Conservation (phyloP, 2,113 vertebrate species). For the Oncorhynchus mykiss region DNA sequence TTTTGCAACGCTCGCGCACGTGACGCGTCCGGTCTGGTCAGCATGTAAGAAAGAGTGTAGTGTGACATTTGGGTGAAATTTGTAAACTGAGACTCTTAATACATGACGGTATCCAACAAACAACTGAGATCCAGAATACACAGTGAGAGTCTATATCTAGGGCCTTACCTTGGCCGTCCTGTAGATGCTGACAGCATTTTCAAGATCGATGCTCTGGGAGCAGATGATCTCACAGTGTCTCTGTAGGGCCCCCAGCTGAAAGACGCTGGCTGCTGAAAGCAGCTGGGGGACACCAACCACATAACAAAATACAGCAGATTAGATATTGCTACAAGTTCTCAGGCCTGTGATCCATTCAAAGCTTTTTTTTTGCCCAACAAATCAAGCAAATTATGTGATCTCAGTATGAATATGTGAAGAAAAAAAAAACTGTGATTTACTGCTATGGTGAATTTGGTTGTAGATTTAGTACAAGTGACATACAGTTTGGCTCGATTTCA, state of each 20-base stretch:
- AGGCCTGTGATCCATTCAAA: no score
- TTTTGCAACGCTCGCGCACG: no score
- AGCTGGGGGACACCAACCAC: slow-evolving; percentile 70
- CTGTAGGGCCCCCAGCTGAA: slow-evolving; percentile 89
- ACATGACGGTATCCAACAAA: no score
- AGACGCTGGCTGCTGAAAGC: slow-evolving; percentile 86
- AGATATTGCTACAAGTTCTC: background rate
- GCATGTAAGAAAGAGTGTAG: no score
- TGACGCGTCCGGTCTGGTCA: no score
- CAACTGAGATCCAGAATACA: no score
- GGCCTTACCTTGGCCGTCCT: slow-evolving; percentile 88
- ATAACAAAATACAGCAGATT: background rate
- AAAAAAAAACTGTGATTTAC: background rate
- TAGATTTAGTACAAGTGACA: no score
- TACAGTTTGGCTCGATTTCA: no score
- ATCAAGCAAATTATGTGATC: background rate
- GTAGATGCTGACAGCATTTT: slow-evolving; percentile 89
- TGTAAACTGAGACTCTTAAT: no score
- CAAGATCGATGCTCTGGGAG: slow-evolving; percentile 82
- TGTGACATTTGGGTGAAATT: no score
- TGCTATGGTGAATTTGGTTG: no score
- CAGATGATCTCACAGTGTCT: slow-evolving; percentile 92
- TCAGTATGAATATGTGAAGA: background rate
- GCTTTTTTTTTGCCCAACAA: no score
- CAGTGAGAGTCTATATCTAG: background rate